Percentiles rank a stretch among this genome's conserved stretches.
These are phyloP conservation scores for Cheilosia vernalis DNA, from an alignment of 2,888 invertebrate species.

Conservation along the genomic window DNA sequence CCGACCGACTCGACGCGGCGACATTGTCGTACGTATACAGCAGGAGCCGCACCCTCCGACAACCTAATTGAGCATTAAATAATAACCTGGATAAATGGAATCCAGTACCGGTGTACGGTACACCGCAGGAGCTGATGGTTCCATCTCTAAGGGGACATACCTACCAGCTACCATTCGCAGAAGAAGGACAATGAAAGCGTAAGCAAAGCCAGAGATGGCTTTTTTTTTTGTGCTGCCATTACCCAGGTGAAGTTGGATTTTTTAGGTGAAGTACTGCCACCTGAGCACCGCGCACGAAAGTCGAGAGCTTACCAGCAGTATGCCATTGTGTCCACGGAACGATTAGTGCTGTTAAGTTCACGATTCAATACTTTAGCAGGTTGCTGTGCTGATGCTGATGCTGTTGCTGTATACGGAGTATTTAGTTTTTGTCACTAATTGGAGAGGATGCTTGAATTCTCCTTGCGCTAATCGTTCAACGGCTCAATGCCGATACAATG, in stretches of 20 bases:
- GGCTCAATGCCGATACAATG: constrained; percentile 19
- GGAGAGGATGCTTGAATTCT: constrained; percentile 65
- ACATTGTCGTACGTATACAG: constrained; percentile 1
- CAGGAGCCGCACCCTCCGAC: constrained; percentile 56
- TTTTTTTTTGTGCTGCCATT: constrained; percentile 4
- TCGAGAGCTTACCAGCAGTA: constrained; percentile 22
- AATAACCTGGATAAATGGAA: constrained; percentile 75
- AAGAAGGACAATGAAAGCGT: constrained; percentile 58
- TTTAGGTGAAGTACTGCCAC: constrained; percentile 64
- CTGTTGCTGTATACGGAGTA: constrained; percentile 1
- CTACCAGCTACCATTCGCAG: constrained; percentile 15
- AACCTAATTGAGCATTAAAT: constrained; percentile 75
- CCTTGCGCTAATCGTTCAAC: constrained; percentile 47
- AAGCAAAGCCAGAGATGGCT: constrained; percentile 27
- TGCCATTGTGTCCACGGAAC: constrained; percentile 51
- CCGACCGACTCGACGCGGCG: constrained; percentile 11
- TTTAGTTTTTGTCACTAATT: constrained; percentile 71
- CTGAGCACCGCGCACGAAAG: constrained; percentile 53
- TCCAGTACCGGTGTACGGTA: constrained; percentile 54
- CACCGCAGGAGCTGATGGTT: constrained; percentile 45
- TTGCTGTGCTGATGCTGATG: background rate
- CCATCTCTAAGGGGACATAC: constrained; percentile 38
- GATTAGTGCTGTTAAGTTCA: constrained; percentile 68
- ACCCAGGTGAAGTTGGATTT: constrained; percentile 70
- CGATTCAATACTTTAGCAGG: constrained; percentile 46